These are phyloP conservation scores for Margarornis squamiger DNA, from an alignment of 2,797 vertebrate species.

Conservation along the genomic window DNA sequence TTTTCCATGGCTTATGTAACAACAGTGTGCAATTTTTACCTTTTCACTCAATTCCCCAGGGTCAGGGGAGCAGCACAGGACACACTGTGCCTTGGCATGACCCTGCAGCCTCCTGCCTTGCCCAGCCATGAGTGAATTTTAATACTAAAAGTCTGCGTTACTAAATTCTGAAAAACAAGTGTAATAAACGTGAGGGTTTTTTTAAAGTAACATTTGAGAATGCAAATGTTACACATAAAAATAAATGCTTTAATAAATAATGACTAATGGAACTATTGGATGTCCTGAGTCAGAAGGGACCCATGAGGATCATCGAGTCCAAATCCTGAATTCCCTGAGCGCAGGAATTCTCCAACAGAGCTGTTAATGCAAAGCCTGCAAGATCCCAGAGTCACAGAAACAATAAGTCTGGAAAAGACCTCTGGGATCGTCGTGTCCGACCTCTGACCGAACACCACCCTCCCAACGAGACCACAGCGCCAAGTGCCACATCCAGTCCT, in stretches of 20 bases:
- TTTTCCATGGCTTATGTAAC: neutral
- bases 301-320: neutral
- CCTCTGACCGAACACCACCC: rapidly evolving
- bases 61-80: neutral
- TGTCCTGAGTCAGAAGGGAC: neutral
- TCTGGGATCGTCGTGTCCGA: rapidly evolving
- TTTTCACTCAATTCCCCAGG: neutral
- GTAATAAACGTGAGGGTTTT: rapidly evolving
- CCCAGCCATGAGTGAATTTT: rapidly evolving
- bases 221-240: rapidly evolving
- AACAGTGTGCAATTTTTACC: neutral
- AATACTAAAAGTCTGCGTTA: rapidly evolving
- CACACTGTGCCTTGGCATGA: rapidly evolving
- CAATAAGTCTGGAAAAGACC: rapidly evolving
- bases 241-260: rapidly evolving
- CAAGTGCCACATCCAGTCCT: neutral
- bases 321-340: rapidly evolving
- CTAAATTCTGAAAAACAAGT: rapidly evolving
- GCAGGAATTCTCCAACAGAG: rapidly evolving
- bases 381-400: rapidly evolving
- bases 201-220: rapidly evolving
- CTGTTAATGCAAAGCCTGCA: rapidly evolving
- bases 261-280: neutral
- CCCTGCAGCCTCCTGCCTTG: rapidly evolving
- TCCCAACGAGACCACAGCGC: neutral